phyloP scores from a whole-genome alignment of 2,888 invertebrate species.

The Actias luna region DNA sequence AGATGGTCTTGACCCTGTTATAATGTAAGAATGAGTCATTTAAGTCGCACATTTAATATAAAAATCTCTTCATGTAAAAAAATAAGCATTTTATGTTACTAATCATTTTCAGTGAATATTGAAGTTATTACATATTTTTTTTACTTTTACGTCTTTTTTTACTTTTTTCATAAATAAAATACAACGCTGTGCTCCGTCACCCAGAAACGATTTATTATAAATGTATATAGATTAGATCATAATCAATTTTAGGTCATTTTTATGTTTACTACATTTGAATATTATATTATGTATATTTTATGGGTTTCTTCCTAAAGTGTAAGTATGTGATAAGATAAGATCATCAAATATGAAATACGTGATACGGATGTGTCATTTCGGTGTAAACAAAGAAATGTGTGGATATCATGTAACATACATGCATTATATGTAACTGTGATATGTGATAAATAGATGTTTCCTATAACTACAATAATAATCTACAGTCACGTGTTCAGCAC shows the following conservation, averaged over 20 bases:
- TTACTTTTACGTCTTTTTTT: too few species aligned
- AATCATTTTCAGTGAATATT: too few species aligned
- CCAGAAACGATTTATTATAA: neutral
- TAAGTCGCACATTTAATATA: too few species aligned
- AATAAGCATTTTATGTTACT: too few species aligned
- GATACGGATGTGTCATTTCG: neutral
- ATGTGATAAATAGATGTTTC: neutral
- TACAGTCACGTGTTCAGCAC: neutral
- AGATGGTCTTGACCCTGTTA: too few species aligned
- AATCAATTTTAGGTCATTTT: neutral
- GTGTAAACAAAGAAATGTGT: neutral
- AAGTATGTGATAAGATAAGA: slow-evolving; percentile 22
- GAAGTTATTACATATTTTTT: too few species aligned
- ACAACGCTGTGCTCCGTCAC: too few species aligned
- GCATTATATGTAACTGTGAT: neutral
- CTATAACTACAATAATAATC: neutral
- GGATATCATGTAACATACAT: neutral
- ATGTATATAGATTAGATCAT: neutral
- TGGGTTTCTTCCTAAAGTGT: slow-evolving; percentile 14
- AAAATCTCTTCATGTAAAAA: too few species aligned
- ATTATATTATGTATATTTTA: neutral
- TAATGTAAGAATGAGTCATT: too few species aligned
- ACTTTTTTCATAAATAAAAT: too few species aligned
- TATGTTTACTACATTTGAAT: neutral
- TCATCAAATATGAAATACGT: slow-evolving; percentile 13